These are phyloP conservation scores for Craniophora ligustri DNA, from an alignment of 2,888 invertebrate species.

Conservation along the genomic window DNA sequence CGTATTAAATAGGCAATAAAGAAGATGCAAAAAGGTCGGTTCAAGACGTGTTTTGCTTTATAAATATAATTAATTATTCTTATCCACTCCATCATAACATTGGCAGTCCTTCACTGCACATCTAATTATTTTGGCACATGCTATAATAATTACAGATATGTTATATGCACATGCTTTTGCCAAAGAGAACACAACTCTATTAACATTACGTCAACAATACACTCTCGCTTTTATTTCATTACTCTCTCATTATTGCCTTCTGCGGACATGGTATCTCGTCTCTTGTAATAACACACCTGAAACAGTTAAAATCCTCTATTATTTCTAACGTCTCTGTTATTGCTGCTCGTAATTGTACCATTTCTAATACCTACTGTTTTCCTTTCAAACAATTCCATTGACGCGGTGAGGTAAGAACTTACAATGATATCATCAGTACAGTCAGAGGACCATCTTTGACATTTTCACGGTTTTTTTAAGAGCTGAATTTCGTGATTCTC, in stretches of 20 bases:
- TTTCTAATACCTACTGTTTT: slow-evolving; percentile 33
- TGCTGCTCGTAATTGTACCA: slow-evolving; percentile 22
- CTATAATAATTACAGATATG: slow-evolving; percentile 14
- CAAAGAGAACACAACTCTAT: slow-evolving; percentile 4
- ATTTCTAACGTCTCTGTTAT: slow-evolving; percentile 23
- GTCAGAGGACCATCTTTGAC: slow-evolving; percentile 17
- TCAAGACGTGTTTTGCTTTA: too few species aligned
- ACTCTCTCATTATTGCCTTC: slow-evolving; percentile 12
- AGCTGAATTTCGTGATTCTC: slow-evolving; percentile 16
- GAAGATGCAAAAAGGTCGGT: too few species aligned
- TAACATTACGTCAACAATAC: slow-evolving; percentile 24
- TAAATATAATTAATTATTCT: too few species aligned
- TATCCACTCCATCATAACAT: slow-evolving; percentile 7
- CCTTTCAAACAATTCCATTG: slow-evolving; percentile 15
- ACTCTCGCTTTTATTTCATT: slow-evolving; percentile 33
- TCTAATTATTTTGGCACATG: slow-evolving; percentile 22
- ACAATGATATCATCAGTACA: slow-evolving; percentile 32
- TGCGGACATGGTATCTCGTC: slow-evolving; percentile 8
- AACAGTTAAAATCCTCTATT: slow-evolving; percentile 24
- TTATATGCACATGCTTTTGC: slow-evolving; percentile 5
- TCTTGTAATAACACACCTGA: slow-evolving; percentile 27
- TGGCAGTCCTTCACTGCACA: not conserved
- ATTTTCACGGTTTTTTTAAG: slow-evolving; percentile 3
- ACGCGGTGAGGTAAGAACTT: slow-evolving; percentile 28
- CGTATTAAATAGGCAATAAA: too few species aligned